Percentiles rank a stretch among this genome's conserved stretches.
Conservation (phyloP, 2,797 vertebrate genomes). For the Avahi laniger region DNA sequence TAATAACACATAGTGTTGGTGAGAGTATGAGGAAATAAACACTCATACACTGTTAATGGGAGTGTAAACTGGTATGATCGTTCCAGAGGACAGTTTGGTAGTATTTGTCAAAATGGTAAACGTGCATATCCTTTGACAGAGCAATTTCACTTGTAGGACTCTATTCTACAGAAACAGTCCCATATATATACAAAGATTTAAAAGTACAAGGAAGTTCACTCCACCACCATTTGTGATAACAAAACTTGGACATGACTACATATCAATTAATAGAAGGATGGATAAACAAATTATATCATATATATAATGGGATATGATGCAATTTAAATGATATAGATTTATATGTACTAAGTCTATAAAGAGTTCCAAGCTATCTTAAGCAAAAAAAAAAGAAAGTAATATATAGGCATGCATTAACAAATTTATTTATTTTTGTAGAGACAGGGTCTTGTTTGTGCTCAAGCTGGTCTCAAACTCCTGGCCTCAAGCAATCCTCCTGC, state of each 20-base stretch:
- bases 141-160: conserved; percentile 29
- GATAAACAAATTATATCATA: background rate
- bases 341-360: background rate
- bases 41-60: background rate
- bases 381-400: background rate
- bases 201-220: conserved; percentile 14
- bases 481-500: no score
- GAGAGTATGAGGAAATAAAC: background rate
- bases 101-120: background rate
- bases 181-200: background rate
- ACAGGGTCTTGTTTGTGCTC: no score
- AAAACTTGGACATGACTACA: background rate
- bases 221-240: background rate
- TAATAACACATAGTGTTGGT: background rate
- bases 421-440: no score
- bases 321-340: background rate
- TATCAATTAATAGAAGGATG: background rate
- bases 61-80: conserved; percentile 1
- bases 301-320: background rate
- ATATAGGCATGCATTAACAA: background rate
- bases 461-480: no score
- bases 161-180: conserved; percentile 3
- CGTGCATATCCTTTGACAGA: background rate
- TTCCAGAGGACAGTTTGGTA: background rate
- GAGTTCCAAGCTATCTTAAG: background rate